A percentile compares a stretch with the other conserved stretches of the same genome.
These are phyloP conservation scores for Microctonus hyperodae DNA, from an alignment of 2,888 invertebrate species.

Conservation along the genomic window DNA sequence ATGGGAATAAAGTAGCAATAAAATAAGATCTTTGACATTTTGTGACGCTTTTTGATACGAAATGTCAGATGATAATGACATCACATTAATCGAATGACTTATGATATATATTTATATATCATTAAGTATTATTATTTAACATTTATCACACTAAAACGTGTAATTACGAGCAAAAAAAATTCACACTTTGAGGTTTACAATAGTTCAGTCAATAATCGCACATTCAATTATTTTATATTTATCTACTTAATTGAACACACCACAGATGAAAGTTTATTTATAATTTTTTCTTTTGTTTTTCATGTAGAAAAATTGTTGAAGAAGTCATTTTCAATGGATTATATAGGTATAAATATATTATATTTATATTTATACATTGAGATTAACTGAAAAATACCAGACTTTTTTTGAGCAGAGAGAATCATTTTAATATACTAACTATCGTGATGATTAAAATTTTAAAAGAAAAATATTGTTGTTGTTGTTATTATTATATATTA, in stretches of 20 bases:
- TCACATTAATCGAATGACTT: too few species aligned
- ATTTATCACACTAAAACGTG: constrained; percentile 19
- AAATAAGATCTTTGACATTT: too few species aligned
- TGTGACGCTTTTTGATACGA: too few species aligned
- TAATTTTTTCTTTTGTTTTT: too few species aligned
- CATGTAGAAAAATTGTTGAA: constrained; percentile 44
- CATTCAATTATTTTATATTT: constrained; percentile 27
- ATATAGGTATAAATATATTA: constrained; percentile 25
- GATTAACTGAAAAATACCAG: constrained; percentile 23
- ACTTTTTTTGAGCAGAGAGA: constrained; percentile 32
- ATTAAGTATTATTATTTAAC: too few species aligned
- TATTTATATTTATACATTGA: constrained; percentile 10
- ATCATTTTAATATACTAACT: constrained; percentile 15
- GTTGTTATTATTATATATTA: too few species aligned
- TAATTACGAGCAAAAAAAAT: constrained; percentile 11
- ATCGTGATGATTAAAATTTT: too few species aligned
- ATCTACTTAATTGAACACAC: constrained; percentile 51
- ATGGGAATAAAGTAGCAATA: too few species aligned
- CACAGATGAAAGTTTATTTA: constrained; percentile 39
- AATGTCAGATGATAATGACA: too few species aligned
- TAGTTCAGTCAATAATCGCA: constrained; percentile 16
- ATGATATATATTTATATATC: constrained; percentile 13
- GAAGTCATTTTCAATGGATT: constrained; percentile 29
- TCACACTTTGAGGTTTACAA: constrained; percentile 11
- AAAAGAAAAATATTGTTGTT: too few species aligned